phyloP scores from a whole-genome alignment of 2,113 vertebrate genomes.

The Hippopotamus amphibius region DNA sequence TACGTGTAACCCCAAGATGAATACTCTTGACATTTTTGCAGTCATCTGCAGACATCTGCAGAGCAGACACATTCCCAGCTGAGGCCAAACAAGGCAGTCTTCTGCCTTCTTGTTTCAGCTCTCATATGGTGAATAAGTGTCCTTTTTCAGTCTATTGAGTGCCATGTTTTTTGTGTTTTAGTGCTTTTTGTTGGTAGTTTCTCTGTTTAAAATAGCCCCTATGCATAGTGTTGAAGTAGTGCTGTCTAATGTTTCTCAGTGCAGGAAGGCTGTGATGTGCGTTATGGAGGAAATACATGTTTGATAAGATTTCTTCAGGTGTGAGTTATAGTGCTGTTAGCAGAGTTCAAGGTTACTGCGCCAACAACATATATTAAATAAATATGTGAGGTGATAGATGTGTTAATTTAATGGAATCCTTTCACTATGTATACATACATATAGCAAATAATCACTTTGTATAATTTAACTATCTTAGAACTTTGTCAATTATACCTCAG shows the following conservation, averaged over 20 bases:
- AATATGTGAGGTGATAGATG: background rate
- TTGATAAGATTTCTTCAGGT: background rate
- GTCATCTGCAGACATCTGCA: background rate
- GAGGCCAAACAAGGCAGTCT: background rate
- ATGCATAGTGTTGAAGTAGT: no score
- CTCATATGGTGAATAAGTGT: fast-evolving
- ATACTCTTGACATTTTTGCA: fast-evolving
- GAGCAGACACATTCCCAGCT: background rate
- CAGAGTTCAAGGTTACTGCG: background rate
- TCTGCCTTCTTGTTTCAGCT: background rate
- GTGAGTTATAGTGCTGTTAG: background rate
- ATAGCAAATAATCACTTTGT: background rate
- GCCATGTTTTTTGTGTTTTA: background rate
- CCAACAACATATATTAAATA: background rate
- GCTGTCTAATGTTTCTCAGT: background rate
- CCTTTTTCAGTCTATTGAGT: background rate
- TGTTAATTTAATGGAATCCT: background rate
- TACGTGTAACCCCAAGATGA: background rate
- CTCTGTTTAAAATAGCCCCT: background rate
- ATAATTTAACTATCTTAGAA: background rate
- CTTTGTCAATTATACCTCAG: background rate
- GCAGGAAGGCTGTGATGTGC: background rate
- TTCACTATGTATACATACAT: background rate
- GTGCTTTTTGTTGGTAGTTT: background rate
- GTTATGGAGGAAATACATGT: background rate